Evolutionary conservation across 2,113 vertebrate species (phyloP).

Genomic region (Cottus gobio): DNA sequence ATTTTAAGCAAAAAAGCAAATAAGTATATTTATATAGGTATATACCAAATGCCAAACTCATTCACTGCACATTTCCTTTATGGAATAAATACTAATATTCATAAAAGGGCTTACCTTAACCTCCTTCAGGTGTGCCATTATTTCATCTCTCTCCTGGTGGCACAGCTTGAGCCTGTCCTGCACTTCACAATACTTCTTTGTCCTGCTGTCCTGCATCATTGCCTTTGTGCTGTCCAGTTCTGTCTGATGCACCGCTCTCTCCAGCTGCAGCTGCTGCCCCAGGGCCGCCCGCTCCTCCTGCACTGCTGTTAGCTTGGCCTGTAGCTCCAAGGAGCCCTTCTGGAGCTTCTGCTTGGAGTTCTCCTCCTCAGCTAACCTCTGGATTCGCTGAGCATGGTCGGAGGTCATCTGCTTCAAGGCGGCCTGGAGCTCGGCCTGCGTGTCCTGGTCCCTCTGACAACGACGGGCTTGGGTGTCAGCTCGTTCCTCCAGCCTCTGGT

Average conservation of each 20-base stretch:
- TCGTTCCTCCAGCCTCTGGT: conserved; percentile 83
- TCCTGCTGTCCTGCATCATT: conserved; percentile 79
- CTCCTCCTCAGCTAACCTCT: conserved; percentile 86
- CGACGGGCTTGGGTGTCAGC: conserved; percentile 70
- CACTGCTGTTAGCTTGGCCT: conserved; percentile 76
- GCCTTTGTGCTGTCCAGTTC: conserved; percentile 84
- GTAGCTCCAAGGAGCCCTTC: conserved; percentile 80
- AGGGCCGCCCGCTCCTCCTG: conserved; percentile 84
- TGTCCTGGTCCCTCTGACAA: conserved; percentile 75
- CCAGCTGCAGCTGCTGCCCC: conserved; percentile 87
- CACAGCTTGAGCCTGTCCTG: conserved; percentile 84
- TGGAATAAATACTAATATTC: neutral
- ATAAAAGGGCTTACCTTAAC: conserved; percentile 83
- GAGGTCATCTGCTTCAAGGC: conserved; percentile 84
- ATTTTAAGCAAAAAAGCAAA: neutral
- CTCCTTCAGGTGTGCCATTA: conserved; percentile 82
- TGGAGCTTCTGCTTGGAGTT: conserved; percentile 83
- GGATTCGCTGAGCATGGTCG: conserved; percentile 83
- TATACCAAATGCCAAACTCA: neutral
- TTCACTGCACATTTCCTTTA: conserved; percentile 1
- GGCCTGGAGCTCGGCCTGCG: conserved; percentile 83
- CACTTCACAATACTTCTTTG: conserved; percentile 83
- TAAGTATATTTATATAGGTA: neutral
- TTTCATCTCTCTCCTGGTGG: conserved; percentile 86
- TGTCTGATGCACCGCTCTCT: conserved; percentile 89